Evolutionary conservation across 2,797 vertebrate species (phyloP).

Genomic region (Sparidentex hasta): DNA sequence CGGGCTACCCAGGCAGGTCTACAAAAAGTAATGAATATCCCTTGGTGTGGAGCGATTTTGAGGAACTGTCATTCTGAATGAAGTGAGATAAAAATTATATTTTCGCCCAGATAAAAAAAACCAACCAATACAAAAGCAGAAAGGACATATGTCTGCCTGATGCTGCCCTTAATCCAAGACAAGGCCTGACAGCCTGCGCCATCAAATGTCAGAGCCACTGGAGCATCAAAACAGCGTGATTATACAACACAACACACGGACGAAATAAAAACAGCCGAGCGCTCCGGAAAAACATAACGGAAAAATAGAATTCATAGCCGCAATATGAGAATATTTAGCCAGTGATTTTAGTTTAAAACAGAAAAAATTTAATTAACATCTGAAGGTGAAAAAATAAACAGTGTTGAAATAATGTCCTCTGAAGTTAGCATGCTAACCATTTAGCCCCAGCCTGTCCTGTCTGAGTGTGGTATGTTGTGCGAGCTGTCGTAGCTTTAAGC

Average conservation of each 20-base stretch:
- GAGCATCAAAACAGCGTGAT: slow-evolving; percentile 81
- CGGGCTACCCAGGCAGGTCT: slow-evolving; percentile 84
- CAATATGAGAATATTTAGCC: background rate
- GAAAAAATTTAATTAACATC: no score
- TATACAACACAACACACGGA: slow-evolving; percentile 64
- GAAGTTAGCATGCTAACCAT: no score
- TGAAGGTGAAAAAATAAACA: no score
- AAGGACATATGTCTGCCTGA: slow-evolving; percentile 86
- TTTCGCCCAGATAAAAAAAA: slow-evolving; percentile 83
- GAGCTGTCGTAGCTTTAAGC: no score
- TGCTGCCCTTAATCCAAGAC: slow-evolving; percentile 85
- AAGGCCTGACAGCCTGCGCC: slow-evolving; percentile 81
- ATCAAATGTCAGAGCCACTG: slow-evolving; percentile 78
- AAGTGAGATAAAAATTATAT: slow-evolving; percentile 90
- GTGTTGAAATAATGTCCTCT: no score
- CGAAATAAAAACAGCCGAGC: slow-evolving; percentile 53
- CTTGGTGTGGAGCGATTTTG: slow-evolving; percentile 86
- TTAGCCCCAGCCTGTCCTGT: no score
- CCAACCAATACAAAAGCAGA: slow-evolving; percentile 83
- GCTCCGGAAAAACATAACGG: slow-evolving; percentile 22
- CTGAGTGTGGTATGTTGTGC: no score
- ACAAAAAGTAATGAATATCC: slow-evolving; percentile 90
- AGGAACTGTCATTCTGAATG: slow-evolving; percentile 88
- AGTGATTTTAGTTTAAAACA: no score
- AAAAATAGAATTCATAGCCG: slow-evolving; percentile 5